Evolutionary conservation across 2,113 vertebrate genomes (phyloP).

Genomic region (Microcebus griseorufus): DNA sequence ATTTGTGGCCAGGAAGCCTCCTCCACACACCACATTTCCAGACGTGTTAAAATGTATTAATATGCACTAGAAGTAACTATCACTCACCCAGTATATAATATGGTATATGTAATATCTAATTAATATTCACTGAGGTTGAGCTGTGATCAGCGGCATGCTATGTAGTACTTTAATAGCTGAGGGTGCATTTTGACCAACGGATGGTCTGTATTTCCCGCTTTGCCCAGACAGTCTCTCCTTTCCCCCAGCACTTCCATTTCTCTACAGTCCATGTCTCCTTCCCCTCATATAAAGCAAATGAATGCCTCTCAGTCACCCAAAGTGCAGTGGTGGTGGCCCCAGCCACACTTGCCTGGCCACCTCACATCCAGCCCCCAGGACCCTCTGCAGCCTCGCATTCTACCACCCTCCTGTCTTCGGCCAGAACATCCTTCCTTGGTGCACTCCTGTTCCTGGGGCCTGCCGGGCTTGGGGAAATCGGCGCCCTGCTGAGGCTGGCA

Average conservation of each 20-base stretch:
- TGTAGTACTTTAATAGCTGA: not conserved
- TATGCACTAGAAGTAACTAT: not conserved
- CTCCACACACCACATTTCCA: not conserved
- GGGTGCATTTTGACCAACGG: not conserved
- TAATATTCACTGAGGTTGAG: not conserved
- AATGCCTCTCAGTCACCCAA: not conserved
- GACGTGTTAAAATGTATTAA: not conserved
- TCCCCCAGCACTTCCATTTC: not conserved
- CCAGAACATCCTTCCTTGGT: not conserved
- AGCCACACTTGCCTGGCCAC: not conserved
- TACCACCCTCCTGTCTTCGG: not conserved
- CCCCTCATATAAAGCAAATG: not conserved
- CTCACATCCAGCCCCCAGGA: not conserved
- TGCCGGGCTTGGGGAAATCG: rapidly evolving
- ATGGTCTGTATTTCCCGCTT: not conserved
- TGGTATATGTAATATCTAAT: not conserved
- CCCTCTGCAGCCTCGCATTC: not conserved
- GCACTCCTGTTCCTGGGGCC: not conserved
- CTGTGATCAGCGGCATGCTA: not conserved
- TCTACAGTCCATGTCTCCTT: not conserved
- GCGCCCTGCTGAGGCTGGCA: not conserved
- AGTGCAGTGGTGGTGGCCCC: not conserved
- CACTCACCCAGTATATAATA: not conserved
- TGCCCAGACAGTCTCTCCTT: not conserved
- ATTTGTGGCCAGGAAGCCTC: not conserved